Conservation (phyloP, 2,888 invertebrate genomes). For the Galerucella nymphaeae region DNA sequence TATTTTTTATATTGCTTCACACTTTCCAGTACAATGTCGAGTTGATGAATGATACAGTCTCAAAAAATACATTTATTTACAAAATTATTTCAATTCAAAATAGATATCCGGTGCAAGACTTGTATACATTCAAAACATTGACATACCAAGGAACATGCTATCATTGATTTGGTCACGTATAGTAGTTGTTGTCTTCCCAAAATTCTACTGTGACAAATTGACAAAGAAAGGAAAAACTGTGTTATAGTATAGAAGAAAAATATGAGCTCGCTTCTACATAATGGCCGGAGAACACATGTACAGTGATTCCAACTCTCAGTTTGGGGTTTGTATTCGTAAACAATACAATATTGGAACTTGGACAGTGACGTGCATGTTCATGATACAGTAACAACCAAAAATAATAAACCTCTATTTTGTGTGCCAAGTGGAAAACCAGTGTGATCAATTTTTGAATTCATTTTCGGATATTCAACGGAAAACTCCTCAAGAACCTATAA, state of each 20-base stretch:
- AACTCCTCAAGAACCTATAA: no score
- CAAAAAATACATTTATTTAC: neutral
- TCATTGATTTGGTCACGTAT: slow-evolving; percentile 19
- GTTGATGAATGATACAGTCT: neutral
- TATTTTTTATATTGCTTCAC: neutral
- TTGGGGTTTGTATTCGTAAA: slow-evolving; percentile 18
- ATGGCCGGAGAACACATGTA: slow-evolving; percentile 17
- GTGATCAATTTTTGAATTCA: no score
- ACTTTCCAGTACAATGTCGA: neutral
- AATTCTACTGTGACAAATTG: slow-evolving; percentile 30
- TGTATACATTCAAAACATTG: neutral
- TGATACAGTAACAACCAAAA: neutral
- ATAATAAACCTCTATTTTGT: neutral
- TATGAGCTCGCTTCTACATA: slow-evolving; percentile 20
- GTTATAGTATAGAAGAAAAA: slow-evolving; percentile 11
- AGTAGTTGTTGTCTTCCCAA: slow-evolving; percentile 16
- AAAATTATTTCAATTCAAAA: neutral
- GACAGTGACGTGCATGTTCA: neutral
- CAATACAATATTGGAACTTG: slow-evolving; percentile 14
- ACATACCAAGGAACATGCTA: neutral
- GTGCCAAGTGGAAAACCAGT: no score
- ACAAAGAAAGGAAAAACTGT: slow-evolving; percentile 22
- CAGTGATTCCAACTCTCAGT: slow-evolving; percentile 1
- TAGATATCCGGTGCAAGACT: neutral
- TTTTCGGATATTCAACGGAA: no score